A percentile compares a stretch with the other conserved stretches of the same genome.
Conservation (phyloP, 2,888 invertebrate species). For the Drosophila anomelani region DNA sequence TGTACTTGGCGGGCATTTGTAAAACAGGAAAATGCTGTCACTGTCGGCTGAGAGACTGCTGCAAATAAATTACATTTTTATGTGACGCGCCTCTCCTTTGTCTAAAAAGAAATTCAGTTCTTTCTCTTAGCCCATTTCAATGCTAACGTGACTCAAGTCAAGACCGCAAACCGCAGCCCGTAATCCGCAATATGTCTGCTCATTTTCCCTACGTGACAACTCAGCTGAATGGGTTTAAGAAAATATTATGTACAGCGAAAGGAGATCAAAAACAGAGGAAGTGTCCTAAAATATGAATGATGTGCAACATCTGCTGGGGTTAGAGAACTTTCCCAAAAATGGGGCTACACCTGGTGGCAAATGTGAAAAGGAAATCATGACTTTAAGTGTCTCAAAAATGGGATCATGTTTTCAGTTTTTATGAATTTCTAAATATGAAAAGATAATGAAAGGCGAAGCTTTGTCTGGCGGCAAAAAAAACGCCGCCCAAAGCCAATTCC, state of each 20-base stretch:
- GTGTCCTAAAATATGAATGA: conserved; percentile 36
- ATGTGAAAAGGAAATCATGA: conserved; percentile 14
- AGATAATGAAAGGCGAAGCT: conserved; percentile 11
- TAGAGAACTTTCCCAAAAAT: conserved; percentile 28
- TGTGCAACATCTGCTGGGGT: conserved; percentile 31
- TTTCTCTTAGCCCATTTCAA: conserved; percentile 4
- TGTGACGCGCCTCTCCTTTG: conserved; percentile 41
- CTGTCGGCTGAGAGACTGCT: conserved; percentile 6
- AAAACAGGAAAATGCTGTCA: conserved; percentile 33
- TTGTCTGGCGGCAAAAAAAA: conserved; percentile 8
- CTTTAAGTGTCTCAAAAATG: background rate
- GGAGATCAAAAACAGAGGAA: conserved; percentile 26
- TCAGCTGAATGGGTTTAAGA: conserved; percentile 22
- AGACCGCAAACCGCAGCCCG: conserved; percentile 18
- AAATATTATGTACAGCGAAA: conserved; percentile 9
- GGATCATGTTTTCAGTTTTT: conserved; percentile 13
- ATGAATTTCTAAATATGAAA: background rate
- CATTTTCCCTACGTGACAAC: conserved; percentile 31
- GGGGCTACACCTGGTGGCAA: conserved; percentile 19
- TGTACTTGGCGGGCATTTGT: conserved; percentile 23
- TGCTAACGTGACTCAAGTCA: conserved; percentile 24
- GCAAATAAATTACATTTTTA: conserved; percentile 42
- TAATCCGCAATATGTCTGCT: conserved; percentile 30
- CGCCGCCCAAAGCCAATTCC: conserved; percentile 20
- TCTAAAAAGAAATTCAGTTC: conserved; percentile 29